These are phyloP conservation scores for Macquaria ambigua DNA, from an alignment of 2,113 vertebrate species.

Conservation along the genomic window DNA sequence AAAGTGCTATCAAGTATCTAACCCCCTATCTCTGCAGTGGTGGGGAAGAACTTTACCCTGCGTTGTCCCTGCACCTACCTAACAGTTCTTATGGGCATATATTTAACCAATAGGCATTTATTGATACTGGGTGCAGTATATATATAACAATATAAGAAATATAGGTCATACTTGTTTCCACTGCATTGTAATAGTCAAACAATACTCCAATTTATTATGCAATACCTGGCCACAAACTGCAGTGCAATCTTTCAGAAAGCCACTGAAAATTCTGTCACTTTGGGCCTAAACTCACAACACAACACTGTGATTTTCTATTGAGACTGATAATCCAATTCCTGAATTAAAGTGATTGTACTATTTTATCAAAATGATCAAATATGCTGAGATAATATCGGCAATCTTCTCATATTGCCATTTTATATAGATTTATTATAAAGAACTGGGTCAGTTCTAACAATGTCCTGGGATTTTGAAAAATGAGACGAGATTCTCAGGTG, in stretches of 20 bases:
- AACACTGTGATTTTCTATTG: not conserved
- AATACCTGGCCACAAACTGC: not conserved
- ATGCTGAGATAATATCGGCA: not conserved
- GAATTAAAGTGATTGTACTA: not conserved
- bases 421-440: not conserved
- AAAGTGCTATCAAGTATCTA: not conserved
- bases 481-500: conserved; percentile 3
- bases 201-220: not conserved
- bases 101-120: too few relatives aligned
- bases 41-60: too few relatives aligned
- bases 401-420: not conserved
- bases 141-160: too few relatives aligned
- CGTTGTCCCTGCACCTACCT: too few relatives aligned
- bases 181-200: not conserved
- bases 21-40: not conserved
- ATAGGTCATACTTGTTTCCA: not conserved
- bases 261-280: not conserved
- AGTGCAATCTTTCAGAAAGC: not conserved
- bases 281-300: not conserved
- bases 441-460: not conserved
- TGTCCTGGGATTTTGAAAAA: not conserved
- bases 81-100: too few relatives aligned
- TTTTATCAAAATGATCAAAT: not conserved
- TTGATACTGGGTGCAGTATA: too few relatives aligned
- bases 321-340: not conserved